Evolutionary conservation across 2,113 vertebrate species (phyloP), one percentile per base, ranked within the genome.

Genomic region (Ailurus styani): DNA sequence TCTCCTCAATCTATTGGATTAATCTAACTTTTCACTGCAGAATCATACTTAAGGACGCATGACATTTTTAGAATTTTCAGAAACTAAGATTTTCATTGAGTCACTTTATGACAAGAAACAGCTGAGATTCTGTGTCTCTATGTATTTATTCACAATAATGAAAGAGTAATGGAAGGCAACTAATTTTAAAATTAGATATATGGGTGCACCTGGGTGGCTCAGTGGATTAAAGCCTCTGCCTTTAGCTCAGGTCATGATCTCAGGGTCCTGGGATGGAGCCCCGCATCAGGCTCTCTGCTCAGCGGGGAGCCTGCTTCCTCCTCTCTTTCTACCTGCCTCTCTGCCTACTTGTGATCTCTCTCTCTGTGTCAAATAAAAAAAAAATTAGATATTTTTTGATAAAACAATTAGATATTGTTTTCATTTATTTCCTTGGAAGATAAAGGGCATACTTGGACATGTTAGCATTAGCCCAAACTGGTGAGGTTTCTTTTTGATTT

Each of bases 1-100:
- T 82, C 3, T 34, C n/a, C 10, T 95, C 70, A 57, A 85, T 87
- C 82, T 94, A 17, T 62, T 83, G 47, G 13, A 12, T 78, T 84
- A 84, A 75, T 86, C 31, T 93, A 91, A 95, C 23, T 75, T 93
- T 40, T 12, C 3, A 12, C 13, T 84, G 9, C 29, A 75, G 8
- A 93, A 79, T 89, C 42, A 96, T 54, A 91, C 70, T 77, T 87
- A 52, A 90, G 62, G 23, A 94, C 95, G 7, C 14, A n/a, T 54
- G 37, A 64, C 21, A 52, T 60, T 88, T 42, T 86, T 77, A 83
- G 66, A 87, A 83, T 94, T 97, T 93, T 96, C 18, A 91, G 52
- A 70, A 52, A 85, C 64, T 45, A 57, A 92, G 68, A 54, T 64
- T 93, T 93, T 68, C 85, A 95, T 4, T 81, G 54, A 90, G 68